phyloP scores from a whole-genome alignment of 2,113 vertebrate genomes.

The Gallinago paraguaiae region DNA sequence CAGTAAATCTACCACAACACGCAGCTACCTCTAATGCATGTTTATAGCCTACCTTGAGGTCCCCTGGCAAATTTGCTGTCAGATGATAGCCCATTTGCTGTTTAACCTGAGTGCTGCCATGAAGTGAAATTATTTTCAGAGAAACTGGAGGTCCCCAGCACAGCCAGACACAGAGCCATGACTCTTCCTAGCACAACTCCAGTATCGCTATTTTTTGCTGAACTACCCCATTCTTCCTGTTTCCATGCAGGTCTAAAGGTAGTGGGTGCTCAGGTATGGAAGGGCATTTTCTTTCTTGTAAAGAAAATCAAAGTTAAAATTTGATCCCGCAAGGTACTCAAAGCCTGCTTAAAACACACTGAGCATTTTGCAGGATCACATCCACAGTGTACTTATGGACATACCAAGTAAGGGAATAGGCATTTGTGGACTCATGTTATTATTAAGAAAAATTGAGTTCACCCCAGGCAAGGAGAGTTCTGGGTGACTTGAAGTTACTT shows the following conservation, averaged over 20 bases:
- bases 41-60: neutral
- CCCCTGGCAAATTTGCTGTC: neutral
- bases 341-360: neutral
- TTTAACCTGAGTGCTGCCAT: neutral
- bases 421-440: neutral
- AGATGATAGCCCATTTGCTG: neutral
- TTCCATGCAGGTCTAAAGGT: neutral
- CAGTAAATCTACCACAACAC: neutral
- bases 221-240: neutral
- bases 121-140: neutral
- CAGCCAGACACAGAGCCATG: neutral
- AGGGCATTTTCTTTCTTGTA: neutral
- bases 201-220: neutral
- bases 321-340: neutral
- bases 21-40: neutral
- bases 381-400: neutral
- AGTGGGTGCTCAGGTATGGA: neutral
- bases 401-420: neutral
- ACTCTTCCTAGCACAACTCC: neutral
- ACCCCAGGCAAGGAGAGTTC: neutral
- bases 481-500: conserved; percentile 10
- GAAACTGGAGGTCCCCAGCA: neutral
- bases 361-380: neutral
- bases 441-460: neutral
- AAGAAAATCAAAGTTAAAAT: neutral